phyloP scores from a whole-genome alignment of 53 echinoderm and acorn worm species.

The Paracentrotus lividus region DNA sequence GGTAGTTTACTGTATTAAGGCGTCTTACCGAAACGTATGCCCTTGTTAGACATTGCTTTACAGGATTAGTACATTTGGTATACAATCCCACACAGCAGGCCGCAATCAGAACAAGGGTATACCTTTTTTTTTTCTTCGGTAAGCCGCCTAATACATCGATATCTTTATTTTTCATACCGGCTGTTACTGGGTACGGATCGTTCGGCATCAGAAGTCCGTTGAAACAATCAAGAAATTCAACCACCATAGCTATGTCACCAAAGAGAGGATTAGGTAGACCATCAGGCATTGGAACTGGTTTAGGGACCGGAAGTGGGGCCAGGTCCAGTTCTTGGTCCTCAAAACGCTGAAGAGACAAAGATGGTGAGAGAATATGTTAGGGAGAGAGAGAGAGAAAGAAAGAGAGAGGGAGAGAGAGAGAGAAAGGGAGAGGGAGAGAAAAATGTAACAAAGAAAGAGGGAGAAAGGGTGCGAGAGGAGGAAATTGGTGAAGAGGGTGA shows the following conservation, averaged over 20 bases:
- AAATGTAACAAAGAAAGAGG: neutral
- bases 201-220: conserved; percentile 93
- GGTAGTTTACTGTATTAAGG: too few relatives aligned
- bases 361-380: neutral
- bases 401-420: neutral
- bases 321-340: conserved; percentile 91
- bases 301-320: conserved; percentile 81
- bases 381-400: too few relatives aligned
- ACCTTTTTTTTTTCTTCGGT: too few relatives aligned
- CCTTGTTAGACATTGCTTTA: too few relatives aligned
- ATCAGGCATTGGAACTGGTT: conserved; percentile 91
- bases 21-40: too few relatives aligned
- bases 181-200: conserved; percentile 94
- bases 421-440: neutral
- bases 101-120: too few relatives aligned
- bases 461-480: too few relatives aligned
- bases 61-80: too few relatives aligned
- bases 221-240: conserved; percentile 93
- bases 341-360: conserved; percentile 75
- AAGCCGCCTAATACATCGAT: too few relatives aligned
- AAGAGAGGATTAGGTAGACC: conserved; percentile 94
- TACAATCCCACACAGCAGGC: too few relatives aligned
- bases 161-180: conserved; percentile 72
- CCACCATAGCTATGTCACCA: conserved; percentile 96
- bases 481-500: too few relatives aligned